A percentile compares a stretch with the other conserved stretches of the same genome.
Evolutionary conservation across 2,797 vertebrate species (phyloP).

Genomic region (Danio tinwini): DNA sequence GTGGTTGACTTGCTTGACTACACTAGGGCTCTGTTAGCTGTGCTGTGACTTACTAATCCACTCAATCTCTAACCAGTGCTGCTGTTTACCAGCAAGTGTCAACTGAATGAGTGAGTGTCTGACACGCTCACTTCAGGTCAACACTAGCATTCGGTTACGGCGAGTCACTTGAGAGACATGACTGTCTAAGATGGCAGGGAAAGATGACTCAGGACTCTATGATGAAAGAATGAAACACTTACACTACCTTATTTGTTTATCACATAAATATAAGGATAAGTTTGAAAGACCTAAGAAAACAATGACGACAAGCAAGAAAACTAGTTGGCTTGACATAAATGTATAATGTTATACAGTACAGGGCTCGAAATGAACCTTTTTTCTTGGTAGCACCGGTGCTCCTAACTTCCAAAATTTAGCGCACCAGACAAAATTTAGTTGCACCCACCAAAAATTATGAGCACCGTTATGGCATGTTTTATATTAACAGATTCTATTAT

Average conservation of each 20-base stretch:
- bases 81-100: slow-evolving; percentile 43
- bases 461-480: too few relatives aligned
- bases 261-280: neutral
- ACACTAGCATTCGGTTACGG: slow-evolving; percentile 16
- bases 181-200: neutral
- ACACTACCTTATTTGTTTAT: neutral
- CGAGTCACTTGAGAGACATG: slow-evolving; percentile 15
- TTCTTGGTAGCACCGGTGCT: too few relatives aligned
- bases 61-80: slow-evolving; percentile 70
- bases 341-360: too few relatives aligned
- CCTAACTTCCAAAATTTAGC: too few relatives aligned
- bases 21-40: slow-evolving; percentile 61
- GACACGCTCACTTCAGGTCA: slow-evolving; percentile 13
- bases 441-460: too few relatives aligned
- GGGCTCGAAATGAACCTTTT: too few relatives aligned
- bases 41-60: slow-evolving; percentile 64
- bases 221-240: neutral
- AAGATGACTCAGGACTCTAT: slow-evolving; percentile 15
- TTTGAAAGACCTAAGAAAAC: too few relatives aligned
- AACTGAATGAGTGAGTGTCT: slow-evolving; percentile 28
- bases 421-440: too few relatives aligned
- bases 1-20: slow-evolving; percentile 67
- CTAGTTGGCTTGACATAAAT: too few relatives aligned
- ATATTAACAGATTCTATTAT: too few relatives aligned
- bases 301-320: too few relatives aligned